These are phyloP conservation scores for Hystrix brachyura DNA, from an alignment of 2,113 vertebrate species.

Conservation along the genomic window DNA sequence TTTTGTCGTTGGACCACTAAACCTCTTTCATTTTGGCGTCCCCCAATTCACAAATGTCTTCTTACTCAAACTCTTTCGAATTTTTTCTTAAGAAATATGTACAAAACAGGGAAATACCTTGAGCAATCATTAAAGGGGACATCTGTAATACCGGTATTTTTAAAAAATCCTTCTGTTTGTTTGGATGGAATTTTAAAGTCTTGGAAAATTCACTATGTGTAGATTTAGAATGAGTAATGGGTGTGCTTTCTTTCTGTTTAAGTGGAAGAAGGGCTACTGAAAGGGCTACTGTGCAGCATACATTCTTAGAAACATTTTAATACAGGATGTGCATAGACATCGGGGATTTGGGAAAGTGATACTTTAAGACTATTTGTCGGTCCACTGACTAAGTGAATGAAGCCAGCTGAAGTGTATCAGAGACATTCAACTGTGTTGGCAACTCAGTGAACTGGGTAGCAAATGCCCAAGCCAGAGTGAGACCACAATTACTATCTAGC, in stretches of 20 bases:
- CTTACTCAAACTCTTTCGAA: neutral
- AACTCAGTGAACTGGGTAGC: neutral
- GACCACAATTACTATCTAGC: neutral
- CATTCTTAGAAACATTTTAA: constrained; percentile 13
- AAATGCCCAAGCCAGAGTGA: neutral
- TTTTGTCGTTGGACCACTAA: neutral
- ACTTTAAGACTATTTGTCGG: neutral
- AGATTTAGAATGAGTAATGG: neutral
- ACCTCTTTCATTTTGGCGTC: neutral
- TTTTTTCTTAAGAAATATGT: neutral
- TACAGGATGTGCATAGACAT: neutral
- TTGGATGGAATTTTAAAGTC: neutral
- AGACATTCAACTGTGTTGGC: neutral
- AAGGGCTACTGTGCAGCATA: neutral
- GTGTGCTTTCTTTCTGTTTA: neutral
- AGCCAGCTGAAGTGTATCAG: neutral
- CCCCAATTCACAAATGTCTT: neutral
- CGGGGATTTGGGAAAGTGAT: neutral
- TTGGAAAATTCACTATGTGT: neutral
- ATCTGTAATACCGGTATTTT: neutral
- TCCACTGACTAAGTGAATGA: neutral
- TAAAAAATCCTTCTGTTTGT: neutral
- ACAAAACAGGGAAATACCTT: neutral
- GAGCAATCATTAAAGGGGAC: neutral
- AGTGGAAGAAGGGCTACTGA: neutral